These are phyloP conservation scores for Morinoia aosen DNA, from an alignment of 2,888 invertebrate species.

Conservation along the genomic window DNA sequence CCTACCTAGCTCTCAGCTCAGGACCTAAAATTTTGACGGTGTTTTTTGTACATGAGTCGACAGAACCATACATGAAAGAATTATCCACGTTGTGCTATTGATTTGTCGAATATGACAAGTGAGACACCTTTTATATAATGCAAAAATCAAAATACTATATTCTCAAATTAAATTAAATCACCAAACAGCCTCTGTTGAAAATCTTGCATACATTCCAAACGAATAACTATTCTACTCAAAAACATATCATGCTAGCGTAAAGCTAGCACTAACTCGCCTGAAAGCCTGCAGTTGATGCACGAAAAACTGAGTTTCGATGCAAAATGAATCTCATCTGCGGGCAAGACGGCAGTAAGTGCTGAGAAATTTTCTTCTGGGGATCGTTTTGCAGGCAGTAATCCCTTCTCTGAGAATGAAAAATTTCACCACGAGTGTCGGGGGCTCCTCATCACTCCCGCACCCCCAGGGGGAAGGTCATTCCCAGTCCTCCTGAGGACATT, in stretches of 20 bases:
- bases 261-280: not conserved
- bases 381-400: conserved; percentile 8
- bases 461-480: conserved; percentile 1
- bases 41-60: no score
- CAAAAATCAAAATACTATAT: not conserved
- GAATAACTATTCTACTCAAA: no score
- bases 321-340: not conserved
- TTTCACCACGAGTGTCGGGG: not conserved
- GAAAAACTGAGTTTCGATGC: not conserved
- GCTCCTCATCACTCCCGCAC: not conserved
- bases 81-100: no score
- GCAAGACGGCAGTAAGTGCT: not conserved
- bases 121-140: not conserved
- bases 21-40: no score
- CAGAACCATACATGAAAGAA: no score
- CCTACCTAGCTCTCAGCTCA: no score
- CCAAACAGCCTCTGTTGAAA: not conserved
- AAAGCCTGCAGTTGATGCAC: not conserved
- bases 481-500: conserved; percentile 7
- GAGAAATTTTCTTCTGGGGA: not conserved
- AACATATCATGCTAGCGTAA: no score
- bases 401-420: conserved; percentile 2
- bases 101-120: no score
- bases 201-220: not conserved
- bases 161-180: not conserved